Conservation (phyloP, 30 jellyfish, hydroid and myxozoan species). For the Mastigias papua region DNA sequence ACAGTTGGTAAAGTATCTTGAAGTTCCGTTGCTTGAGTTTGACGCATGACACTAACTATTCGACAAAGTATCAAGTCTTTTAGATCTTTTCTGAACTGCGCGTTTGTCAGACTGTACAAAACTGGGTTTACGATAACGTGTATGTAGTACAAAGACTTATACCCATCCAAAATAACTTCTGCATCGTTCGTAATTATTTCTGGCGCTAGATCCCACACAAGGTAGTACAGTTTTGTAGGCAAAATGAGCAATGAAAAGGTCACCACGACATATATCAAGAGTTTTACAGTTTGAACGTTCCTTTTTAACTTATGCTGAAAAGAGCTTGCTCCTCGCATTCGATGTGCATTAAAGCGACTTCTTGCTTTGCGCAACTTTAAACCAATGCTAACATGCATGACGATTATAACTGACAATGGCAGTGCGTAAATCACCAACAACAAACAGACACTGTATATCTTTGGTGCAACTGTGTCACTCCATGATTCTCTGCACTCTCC, state of each 20-base stretch:
- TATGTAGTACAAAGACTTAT: slow-evolving; percentile 35
- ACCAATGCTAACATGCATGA: slow-evolving; percentile 37
- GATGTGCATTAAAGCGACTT: neutral
- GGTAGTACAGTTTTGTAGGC: slow-evolving; percentile 46
- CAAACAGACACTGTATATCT: slow-evolving; percentile 45
- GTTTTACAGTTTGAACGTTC: slow-evolving; percentile 20
- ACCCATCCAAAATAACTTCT: slow-evolving; percentile 13
- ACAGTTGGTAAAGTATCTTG: no score
- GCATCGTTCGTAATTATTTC: slow-evolving; percentile 18
- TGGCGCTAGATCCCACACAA: slow-evolving; percentile 50
- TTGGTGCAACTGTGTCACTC: slow-evolving; percentile 24
- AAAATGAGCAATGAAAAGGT: slow-evolving; percentile 45
- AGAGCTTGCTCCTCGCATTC: neutral
- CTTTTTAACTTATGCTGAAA: slow-evolving; percentile 2
- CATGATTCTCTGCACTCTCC: slow-evolving; percentile 55
- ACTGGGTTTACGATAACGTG: slow-evolving; percentile 57
- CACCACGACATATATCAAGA: slow-evolving; percentile 13
- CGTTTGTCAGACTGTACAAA: slow-evolving; percentile 46
- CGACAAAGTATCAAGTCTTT: neutral
- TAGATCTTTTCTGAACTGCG: slow-evolving; percentile 46
- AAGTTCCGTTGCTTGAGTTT: neutral
- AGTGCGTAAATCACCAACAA: slow-evolving; percentile 24
- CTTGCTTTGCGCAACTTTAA: slow-evolving; percentile 4
- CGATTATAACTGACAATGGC: slow-evolving; percentile 30
- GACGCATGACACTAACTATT: neutral